These are phyloP conservation scores for Papilio xuthus DNA, from an alignment of 1,140 invertebrate genomes.

Conservation along the genomic window DNA sequence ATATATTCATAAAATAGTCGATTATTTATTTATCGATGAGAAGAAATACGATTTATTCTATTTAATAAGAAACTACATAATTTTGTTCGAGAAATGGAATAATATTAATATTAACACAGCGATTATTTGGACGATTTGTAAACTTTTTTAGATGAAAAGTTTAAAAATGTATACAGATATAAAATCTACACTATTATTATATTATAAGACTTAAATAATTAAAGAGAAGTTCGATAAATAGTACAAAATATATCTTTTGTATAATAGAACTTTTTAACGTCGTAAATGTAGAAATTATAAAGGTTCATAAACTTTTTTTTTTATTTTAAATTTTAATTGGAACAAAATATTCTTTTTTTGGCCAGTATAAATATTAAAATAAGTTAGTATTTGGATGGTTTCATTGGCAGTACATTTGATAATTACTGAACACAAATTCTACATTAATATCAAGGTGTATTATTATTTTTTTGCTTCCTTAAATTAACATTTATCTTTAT, in stretches of 20 bases:
- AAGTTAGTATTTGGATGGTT: not conserved
- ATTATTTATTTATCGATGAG: not conserved
- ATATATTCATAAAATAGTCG: not conserved
- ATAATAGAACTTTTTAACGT: not conserved
- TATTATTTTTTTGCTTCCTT: not conserved
- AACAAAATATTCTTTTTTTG: not conserved
- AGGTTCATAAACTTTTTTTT: not conserved
- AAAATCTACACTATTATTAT: not conserved
- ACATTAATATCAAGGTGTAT: not conserved
- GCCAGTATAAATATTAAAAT: not conserved
- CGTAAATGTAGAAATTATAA: not conserved
- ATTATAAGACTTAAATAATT: conserved; percentile 11
- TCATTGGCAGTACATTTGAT: conserved; percentile 5
- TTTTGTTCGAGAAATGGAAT: not conserved
- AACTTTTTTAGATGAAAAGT: conserved; percentile 7
- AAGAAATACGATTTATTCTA: not conserved
- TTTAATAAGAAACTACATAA: not conserved
- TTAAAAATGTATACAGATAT: conserved; percentile 34
- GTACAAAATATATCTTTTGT: conserved; percentile 32
- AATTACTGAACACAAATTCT: conserved; percentile 1
- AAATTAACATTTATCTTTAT: not conserved
- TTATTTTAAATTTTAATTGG: not conserved
- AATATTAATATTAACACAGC: conserved; percentile 19
- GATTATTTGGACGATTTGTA: conserved; percentile 5
- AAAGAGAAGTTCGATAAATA: conserved; percentile 30